phyloP scores from a whole-genome alignment of 1,140 invertebrate genomes.

The Acromyrmex heyeri region DNA sequence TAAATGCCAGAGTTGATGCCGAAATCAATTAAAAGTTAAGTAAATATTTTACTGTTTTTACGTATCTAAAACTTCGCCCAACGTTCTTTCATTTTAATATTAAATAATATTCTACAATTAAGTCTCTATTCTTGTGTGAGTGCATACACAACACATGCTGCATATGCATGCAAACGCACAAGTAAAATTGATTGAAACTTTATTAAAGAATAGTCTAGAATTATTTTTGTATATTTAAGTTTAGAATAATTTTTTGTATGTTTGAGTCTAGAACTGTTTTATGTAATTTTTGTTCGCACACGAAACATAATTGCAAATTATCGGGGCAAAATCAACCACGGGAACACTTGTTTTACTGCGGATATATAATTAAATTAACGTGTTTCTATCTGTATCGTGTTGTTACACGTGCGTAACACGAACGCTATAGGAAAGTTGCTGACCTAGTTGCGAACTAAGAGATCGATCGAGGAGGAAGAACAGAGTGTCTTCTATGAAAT shows the following conservation, averaged over 20 bases:
- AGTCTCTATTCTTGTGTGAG: not conserved
- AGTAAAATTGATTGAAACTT: slow-evolving; percentile 11
- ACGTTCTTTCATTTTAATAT: slow-evolving; percentile 28
- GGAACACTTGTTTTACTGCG: slow-evolving; percentile 20
- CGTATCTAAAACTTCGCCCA: not conserved
- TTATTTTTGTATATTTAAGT: slow-evolving; percentile 9
- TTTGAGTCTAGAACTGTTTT: not conserved
- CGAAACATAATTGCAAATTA: slow-evolving; percentile 14
- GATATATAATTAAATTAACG: slow-evolving; percentile 47
- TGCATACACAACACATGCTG: not conserved
- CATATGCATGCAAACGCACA: too few species aligned
- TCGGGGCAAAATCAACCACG: not conserved
- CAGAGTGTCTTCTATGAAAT: slow-evolving; percentile 54
- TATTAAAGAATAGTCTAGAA: not conserved
- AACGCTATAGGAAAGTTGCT: slow-evolving; percentile 16
- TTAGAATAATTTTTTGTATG: not conserved
- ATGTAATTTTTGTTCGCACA: not conserved
- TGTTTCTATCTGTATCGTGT: slow-evolving; percentile 41
- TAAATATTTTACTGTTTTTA: slow-evolving; percentile 5
- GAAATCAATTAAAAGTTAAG: slow-evolving; percentile 13
- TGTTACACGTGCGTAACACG: slow-evolving; percentile 23
- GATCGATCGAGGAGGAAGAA: slow-evolving; percentile 49
- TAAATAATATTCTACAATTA: slow-evolving; percentile 33
- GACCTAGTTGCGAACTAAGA: slow-evolving; percentile 56
- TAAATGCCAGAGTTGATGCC: not conserved